phyloP scores from a whole-genome alignment of 1,140 invertebrate genomes.

The Bombus soroeensis region DNA sequence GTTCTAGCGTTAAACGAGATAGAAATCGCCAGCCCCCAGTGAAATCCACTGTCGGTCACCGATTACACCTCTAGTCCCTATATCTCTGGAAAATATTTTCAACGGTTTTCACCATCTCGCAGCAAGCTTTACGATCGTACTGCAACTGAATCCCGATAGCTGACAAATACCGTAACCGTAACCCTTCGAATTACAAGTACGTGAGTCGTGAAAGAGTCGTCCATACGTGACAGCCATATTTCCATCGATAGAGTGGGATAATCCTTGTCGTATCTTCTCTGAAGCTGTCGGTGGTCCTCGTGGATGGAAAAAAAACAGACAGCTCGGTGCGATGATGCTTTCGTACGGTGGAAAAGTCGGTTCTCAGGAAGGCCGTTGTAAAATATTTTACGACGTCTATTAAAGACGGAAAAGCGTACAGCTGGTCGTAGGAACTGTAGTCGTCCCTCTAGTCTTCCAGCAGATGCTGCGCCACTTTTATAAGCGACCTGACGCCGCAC shows the following conservation, averaged over 20 bases:
- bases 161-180: not conserved
- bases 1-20: not conserved
- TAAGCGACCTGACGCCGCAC: not conserved
- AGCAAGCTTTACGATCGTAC: not conserved
- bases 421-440: not conserved
- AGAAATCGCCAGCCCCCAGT: not conserved
- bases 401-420: conserved; percentile 47
- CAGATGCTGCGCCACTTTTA: conserved; percentile 35
- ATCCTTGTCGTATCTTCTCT: not conserved
- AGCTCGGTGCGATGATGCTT: not conserved
- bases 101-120: not conserved
- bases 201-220: not conserved
- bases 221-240: not conserved
- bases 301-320: not conserved
- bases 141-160: not conserved
- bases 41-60: not conserved
- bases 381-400: conserved; percentile 37
- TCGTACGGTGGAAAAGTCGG: conserved; percentile 26
- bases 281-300: not conserved
- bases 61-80: not conserved
- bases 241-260: conserved; percentile 1
- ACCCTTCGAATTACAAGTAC: not conserved
- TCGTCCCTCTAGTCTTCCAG: too few species aligned
- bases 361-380: conserved; percentile 34
- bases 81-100: not conserved